phyloP scores from a whole-genome alignment of 2,797 vertebrate species.

The Cichlasoma orientale region DNA sequence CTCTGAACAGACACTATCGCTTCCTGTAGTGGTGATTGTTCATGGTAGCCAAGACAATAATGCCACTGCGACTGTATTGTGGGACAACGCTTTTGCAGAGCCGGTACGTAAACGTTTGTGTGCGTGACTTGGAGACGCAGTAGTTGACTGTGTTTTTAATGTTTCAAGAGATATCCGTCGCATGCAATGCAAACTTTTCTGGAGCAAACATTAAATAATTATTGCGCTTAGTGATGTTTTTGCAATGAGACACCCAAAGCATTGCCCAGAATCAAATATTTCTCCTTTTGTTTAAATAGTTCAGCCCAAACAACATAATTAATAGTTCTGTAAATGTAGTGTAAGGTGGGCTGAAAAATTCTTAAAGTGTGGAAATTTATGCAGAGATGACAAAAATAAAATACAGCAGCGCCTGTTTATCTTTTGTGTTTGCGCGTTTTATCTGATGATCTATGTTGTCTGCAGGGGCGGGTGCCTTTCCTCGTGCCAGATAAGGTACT shows the following conservation, averaged over 20 bases:
- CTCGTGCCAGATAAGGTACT: constrained; percentile 94
- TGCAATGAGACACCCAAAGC: accelerated
- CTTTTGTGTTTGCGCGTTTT: background rate
- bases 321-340: background rate
- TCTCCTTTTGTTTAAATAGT: background rate
- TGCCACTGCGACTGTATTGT: constrained; percentile 93
- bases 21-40: constrained; percentile 97
- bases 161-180: no score
- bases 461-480: constrained; percentile 93
- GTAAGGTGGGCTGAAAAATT: background rate
- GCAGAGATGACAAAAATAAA: background rate
- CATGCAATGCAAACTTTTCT: background rate
- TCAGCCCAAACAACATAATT: background rate
- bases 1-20: constrained; percentile 88
- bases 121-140: background rate
- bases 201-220: background rate
- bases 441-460: background rate
- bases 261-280: background rate
- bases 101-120: constrained; percentile 82
- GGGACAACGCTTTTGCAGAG: constrained; percentile 98
- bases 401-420: background rate
- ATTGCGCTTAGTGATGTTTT: background rate
- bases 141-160: no score
- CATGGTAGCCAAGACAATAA: constrained; percentile 99
- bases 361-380: background rate